Percentiles rank a stretch among this genome's conserved stretches.
These are phyloP conservation scores for Spodoptera picta DNA, from an alignment of 2,888 invertebrate genomes.

Conservation along the genomic window DNA sequence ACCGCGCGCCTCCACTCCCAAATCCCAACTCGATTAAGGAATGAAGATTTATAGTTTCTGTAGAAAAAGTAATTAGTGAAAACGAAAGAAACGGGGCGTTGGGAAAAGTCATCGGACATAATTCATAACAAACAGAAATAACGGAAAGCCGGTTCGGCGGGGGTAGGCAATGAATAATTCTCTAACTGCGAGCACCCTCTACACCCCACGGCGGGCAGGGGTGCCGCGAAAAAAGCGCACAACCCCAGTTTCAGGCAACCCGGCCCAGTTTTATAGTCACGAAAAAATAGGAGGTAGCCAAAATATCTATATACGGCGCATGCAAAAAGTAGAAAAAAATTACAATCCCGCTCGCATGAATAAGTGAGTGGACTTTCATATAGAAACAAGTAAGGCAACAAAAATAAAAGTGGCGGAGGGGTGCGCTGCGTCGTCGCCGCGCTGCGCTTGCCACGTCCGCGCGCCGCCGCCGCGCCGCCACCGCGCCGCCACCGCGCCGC, in stretches of 20 bases:
- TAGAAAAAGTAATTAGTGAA: slow-evolving; percentile 86
- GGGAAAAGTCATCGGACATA: slow-evolving; percentile 87
- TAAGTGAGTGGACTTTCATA: slow-evolving; percentile 87
- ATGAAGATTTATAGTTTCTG: slow-evolving; percentile 81
- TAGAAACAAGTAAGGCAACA: slow-evolving; percentile 82
- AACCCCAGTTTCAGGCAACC: slow-evolving; percentile 59
- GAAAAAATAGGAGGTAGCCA: slow-evolving; percentile 86
- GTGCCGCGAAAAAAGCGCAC: slow-evolving; percentile 86
- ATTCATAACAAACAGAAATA: slow-evolving; percentile 89
- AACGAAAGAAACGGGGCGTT: slow-evolving; percentile 84
- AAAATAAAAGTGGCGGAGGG: slow-evolving; percentile 72
- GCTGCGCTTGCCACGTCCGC: slow-evolving; percentile 33
- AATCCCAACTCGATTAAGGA: slow-evolving; percentile 58
- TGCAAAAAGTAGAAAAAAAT: slow-evolving; percentile 84
- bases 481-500: slow-evolving; percentile 21
- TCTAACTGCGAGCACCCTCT: slow-evolving; percentile 87
- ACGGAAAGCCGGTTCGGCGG: slow-evolving; percentile 86
- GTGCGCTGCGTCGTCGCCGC: slow-evolving; percentile 52
- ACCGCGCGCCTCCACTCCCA: slow-evolving; percentile 47
- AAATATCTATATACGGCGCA: slow-evolving; percentile 86
- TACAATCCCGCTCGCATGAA: slow-evolving; percentile 87
- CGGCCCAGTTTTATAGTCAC: slow-evolving; percentile 86
- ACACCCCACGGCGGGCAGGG: slow-evolving; percentile 69
- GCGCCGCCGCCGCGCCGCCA: slow-evolving; percentile 27
- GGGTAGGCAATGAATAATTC: slow-evolving; percentile 89